Evolutionary conservation across 37 sponge, comb jelly and placozoan species (phyloP).

Genomic region (Petrosia ficiformis): DNA sequence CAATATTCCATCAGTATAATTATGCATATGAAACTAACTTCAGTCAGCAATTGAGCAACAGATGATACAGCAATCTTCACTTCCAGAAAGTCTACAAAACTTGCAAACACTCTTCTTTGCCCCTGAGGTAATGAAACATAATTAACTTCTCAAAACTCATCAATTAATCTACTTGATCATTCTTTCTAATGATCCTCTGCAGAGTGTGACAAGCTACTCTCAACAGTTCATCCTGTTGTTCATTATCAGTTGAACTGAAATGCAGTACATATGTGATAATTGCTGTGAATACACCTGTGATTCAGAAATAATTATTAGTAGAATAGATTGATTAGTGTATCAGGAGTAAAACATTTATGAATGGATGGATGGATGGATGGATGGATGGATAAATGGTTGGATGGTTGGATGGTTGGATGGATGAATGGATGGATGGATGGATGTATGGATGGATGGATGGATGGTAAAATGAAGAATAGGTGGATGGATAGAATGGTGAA

Average conservation of each 20-base stretch:
- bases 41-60: neutral
- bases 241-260: neutral
- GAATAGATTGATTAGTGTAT: too few relatives aligned
- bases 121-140: neutral
- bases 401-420: too few relatives aligned
- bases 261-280: neutral
- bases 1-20: too few relatives aligned
- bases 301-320: neutral
- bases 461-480: too few relatives aligned
- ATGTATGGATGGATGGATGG: too few relatives aligned
- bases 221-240: neutral
- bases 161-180: neutral
- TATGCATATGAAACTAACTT: too few relatives aligned
- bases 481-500: too few relatives aligned
- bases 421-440: too few relatives aligned
- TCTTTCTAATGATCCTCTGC: neutral
- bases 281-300: neutral
- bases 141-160: neutral
- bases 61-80: neutral
- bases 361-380: too few relatives aligned
- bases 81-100: neutral
- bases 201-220: neutral
- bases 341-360: too few relatives aligned
- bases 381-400: too few relatives aligned
- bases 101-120: neutral